Percentiles rank a stretch among this genome's conserved stretches.
Evolutionary conservation across 2,113 vertebrate species (phyloP).

Genomic region (Embiotoca jacksoni): DNA sequence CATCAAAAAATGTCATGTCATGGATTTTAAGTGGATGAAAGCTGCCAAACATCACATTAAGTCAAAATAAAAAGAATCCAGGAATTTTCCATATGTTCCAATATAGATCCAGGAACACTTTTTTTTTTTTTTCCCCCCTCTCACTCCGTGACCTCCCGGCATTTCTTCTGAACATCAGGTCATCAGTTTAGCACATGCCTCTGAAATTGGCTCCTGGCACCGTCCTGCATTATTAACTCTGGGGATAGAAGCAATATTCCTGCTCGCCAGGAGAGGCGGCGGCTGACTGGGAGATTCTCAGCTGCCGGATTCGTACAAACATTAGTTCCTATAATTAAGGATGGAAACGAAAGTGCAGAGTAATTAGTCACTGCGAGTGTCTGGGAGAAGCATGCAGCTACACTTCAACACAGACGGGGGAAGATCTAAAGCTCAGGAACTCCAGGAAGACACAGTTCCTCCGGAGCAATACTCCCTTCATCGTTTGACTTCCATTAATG

Average conservation of each 20-base stretch:
- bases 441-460: slow-evolving; percentile 2
- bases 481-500: slow-evolving; percentile 20
- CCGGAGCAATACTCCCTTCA: neutral
- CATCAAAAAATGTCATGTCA: slow-evolving; percentile 6
- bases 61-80: neutral
- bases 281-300: slow-evolving; percentile 24
- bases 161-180: slow-evolving; percentile 36
- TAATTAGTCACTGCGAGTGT: slow-evolving; percentile 42
- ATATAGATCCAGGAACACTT: neutral
- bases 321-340: slow-evolving; percentile 47
- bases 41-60: slow-evolving; percentile 15
- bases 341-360: slow-evolving; percentile 22
- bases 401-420: slow-evolving; percentile 15
- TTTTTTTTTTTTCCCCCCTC: slow-evolving; percentile 9
- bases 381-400: neutral
- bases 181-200: slow-evolving; percentile 56
- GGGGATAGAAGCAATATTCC: slow-evolving; percentile 36
- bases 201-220: slow-evolving; percentile 51
- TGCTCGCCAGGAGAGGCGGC: slow-evolving; percentile 16
- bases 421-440: slow-evolving; percentile 21
- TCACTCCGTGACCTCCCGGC: slow-evolving; percentile 22
- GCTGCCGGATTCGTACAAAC: slow-evolving; percentile 51
- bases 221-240: slow-evolving; percentile 53
- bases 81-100: neutral
- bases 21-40: neutral